Conservation (phyloP, 2,797 vertebrate genomes). For the Darevskia nairensis region DNA sequence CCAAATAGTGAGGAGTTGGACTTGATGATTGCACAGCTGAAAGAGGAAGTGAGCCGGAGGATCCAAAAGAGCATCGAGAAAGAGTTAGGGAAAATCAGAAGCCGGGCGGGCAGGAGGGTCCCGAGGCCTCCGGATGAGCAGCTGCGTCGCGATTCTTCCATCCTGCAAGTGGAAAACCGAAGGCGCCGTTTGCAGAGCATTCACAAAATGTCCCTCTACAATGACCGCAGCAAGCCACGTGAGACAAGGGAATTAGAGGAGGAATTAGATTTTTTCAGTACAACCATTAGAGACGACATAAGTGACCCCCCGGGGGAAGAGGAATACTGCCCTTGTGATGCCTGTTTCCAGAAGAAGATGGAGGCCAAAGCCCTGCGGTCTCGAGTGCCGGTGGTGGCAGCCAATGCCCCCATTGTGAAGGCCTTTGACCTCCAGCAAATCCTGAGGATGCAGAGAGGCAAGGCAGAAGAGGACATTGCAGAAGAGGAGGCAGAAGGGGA, state of each 20-base stretch:
- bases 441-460: slow-evolving; percentile 77
- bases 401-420: slow-evolving; percentile 79
- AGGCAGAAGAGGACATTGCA: background rate
- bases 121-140: slow-evolving; percentile 77
- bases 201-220: slow-evolving; percentile 75
- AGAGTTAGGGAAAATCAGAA: slow-evolving; percentile 86
- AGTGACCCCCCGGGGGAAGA: slow-evolving; percentile 80
- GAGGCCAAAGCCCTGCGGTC: slow-evolving; percentile 40
- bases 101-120: slow-evolving; percentile 59
- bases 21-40: slow-evolving; percentile 86
- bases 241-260: slow-evolving; percentile 68
- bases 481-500: background rate
- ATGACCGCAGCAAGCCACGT: slow-evolving; percentile 35
- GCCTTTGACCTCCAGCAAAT: slow-evolving; percentile 88
- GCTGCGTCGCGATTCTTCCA: slow-evolving; percentile 70
- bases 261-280: slow-evolving; percentile 65
- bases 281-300: slow-evolving; percentile 66
- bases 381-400: slow-evolving; percentile 36
- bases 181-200: slow-evolving; percentile 79
- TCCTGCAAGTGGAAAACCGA: slow-evolving; percentile 78
- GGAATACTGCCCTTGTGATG: slow-evolving; percentile 89
- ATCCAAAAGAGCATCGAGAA: slow-evolving; percentile 86
- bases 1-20: slow-evolving; percentile 83
- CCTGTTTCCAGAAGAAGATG: slow-evolving; percentile 82
- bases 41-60: slow-evolving; percentile 83